A percentile compares a stretch with the other conserved stretches of the same genome.
phyloP scores from a whole-genome alignment of 2,888 invertebrate species.

The Plutella xylostella region DNA sequence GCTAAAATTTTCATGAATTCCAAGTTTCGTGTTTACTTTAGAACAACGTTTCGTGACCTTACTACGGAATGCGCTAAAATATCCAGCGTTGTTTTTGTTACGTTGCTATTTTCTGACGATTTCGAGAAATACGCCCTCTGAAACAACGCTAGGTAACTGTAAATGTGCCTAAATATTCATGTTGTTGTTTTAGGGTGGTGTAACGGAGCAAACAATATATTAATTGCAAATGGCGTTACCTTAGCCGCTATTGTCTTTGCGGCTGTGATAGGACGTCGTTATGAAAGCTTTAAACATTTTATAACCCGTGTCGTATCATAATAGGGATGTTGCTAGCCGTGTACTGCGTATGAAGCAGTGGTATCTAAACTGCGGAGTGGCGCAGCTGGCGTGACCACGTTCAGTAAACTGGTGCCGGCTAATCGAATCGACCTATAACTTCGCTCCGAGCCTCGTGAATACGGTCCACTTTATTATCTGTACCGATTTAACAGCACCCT shows the following conservation, averaged over 20 bases:
- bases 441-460: constrained; percentile 42
- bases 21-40: too few relatives aligned
- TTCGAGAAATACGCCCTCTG: too few relatives aligned
- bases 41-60: neutral
- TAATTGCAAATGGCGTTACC: constrained; percentile 41
- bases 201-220: constrained; percentile 29
- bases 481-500: constrained; percentile 29
- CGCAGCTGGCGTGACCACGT: constrained; percentile 40
- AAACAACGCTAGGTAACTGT: too few relatives aligned
- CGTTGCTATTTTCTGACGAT: neutral
- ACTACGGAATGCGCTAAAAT: neutral
- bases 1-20: too few relatives aligned
- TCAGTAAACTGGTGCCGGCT: constrained; percentile 41
- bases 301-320: too few relatives aligned
- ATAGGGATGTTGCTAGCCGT: too few relatives aligned
- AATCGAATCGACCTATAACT: constrained; percentile 54
- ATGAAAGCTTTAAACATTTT: too few relatives aligned
- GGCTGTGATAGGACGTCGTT: too few relatives aligned
- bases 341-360: too few relatives aligned
- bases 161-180: constrained; percentile 26
- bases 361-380: constrained; percentile 28
- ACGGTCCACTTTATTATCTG: constrained; percentile 46
- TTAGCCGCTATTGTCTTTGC: too few relatives aligned
- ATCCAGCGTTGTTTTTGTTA: neutral
- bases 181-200: constrained; percentile 43